phyloP scores from a whole-genome alignment of 2,888 invertebrate genomes.

The Halictus quadricinctus region DNA sequence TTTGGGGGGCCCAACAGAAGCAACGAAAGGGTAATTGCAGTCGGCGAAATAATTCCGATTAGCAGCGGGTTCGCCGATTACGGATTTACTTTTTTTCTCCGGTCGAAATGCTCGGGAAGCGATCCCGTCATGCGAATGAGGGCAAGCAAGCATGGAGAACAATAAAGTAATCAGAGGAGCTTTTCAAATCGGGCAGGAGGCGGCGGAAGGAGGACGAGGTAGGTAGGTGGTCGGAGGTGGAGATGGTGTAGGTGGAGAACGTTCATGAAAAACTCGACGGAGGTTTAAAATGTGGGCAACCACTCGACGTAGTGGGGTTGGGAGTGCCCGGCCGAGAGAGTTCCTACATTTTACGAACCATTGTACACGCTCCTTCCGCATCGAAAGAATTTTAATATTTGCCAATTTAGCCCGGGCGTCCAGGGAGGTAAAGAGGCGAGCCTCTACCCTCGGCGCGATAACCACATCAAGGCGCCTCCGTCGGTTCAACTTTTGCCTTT shows the following conservation, averaged over 20 bases:
- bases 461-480: constrained; percentile 77
- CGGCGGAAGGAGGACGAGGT: constrained; percentile 38
- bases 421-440: constrained; percentile 69
- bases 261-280: constrained; percentile 66
- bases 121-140: constrained; percentile 53
- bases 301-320: constrained; percentile 47
- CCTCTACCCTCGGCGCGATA: constrained; percentile 71
- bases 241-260: constrained; percentile 37
- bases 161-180: constrained; percentile 72
- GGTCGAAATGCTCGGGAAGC: constrained; percentile 34
- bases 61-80: constrained; percentile 28
- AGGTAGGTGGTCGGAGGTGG: constrained; percentile 28
- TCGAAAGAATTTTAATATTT: constrained; percentile 79
- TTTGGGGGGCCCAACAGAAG: neutral
- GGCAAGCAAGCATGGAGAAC: constrained; percentile 71
- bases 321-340: constrained; percentile 64
- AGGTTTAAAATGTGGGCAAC: constrained; percentile 69
- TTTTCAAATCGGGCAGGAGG: constrained; percentile 65
- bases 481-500: constrained; percentile 71
- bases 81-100: constrained; percentile 5
- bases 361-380: constrained; percentile 72
- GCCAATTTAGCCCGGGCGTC: constrained; percentile 74
- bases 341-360: constrained; percentile 71
- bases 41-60: constrained; percentile 38
- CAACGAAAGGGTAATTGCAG: neutral